Conservation (phyloP, 2,888 invertebrate species). For the Drosophila barbarae region DNA sequence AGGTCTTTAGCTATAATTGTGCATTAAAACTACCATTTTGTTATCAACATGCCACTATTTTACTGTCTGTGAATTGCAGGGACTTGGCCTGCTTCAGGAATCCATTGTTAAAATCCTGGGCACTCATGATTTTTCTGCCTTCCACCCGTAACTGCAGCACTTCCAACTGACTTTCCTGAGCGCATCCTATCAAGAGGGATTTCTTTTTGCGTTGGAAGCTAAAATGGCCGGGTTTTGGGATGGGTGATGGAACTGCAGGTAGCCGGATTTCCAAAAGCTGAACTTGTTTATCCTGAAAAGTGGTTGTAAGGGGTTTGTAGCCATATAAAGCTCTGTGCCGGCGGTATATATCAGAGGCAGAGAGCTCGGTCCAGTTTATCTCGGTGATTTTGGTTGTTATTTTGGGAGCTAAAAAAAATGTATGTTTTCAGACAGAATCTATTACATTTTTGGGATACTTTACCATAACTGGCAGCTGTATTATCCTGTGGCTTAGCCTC, state of each 20-base stretch:
- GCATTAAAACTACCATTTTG: slow-evolving; percentile 42
- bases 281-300: slow-evolving; percentile 82
- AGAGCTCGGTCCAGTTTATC: slow-evolving; percentile 85
- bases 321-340: slow-evolving; percentile 86
- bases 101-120: slow-evolving; percentile 92
- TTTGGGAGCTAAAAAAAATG: slow-evolving; percentile 85
- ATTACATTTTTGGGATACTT: slow-evolving; percentile 17
- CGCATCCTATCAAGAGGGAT: slow-evolving; percentile 85
- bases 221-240: slow-evolving; percentile 81
- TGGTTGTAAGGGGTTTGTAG: slow-evolving; percentile 83
- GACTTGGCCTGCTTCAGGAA: slow-evolving; percentile 82
- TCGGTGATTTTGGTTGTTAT: slow-evolving; percentile 83
- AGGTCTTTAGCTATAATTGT: slow-evolving; percentile 51
- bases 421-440: not conserved
- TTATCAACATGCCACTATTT: slow-evolving; percentile 47
- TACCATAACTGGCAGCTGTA: slow-evolving; percentile 86
- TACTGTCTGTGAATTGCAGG: slow-evolving; percentile 55
- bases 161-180: slow-evolving; percentile 83
- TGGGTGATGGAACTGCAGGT: slow-evolving; percentile 21
- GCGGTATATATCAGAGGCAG: slow-evolving; percentile 84
- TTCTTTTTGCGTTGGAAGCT: slow-evolving; percentile 82
- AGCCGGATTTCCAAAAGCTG: slow-evolving; percentile 83
- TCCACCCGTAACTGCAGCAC: slow-evolving; percentile 84
- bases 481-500: slow-evolving; percentile 83
- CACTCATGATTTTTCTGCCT: slow-evolving; percentile 87